Conservation (phyloP, 2,113 vertebrate species). For the Todiramphus saurophagus region DNA sequence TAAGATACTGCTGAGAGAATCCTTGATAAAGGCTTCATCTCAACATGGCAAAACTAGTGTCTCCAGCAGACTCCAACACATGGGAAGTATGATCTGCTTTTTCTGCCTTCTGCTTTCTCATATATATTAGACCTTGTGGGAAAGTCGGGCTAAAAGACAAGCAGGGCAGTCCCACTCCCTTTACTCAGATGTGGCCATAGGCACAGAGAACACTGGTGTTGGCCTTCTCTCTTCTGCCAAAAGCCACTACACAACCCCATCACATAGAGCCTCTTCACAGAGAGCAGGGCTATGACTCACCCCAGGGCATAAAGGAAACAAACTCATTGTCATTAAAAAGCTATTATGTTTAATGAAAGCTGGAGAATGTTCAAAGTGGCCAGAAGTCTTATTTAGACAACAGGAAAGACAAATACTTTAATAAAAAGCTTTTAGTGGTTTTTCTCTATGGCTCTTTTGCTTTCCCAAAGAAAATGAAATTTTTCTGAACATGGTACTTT, state of each 20-base stretch:
- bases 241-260: not conserved
- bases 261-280: not conserved
- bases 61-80: not conserved
- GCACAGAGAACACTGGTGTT: not conserved
- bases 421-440: slow-evolving; percentile 5
- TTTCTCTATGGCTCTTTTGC: not conserved
- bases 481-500: not conserved
- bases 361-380: not conserved
- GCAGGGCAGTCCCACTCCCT: not conserved
- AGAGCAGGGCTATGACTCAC: not conserved
- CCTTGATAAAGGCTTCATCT: not conserved
- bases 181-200: not conserved
- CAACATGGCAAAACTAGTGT: not conserved
- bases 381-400: slow-evolving; percentile 7
- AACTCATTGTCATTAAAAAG: not conserved
- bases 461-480: not conserved
- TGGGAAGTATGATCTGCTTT: not conserved
- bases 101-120: not conserved
- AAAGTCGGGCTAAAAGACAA: not conserved
- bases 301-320: not conserved
- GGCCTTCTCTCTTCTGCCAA: not conserved
- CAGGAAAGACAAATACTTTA: not conserved
- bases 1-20: not conserved
- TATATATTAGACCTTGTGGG: not conserved
- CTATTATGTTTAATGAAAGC: not conserved